Evolutionary conservation across 30 jellyfish, hydroid and myxozoan genomes (phyloP), one percentile per base, ranked within the genome.

Genomic region (Nemopilema nomurai): DNA sequence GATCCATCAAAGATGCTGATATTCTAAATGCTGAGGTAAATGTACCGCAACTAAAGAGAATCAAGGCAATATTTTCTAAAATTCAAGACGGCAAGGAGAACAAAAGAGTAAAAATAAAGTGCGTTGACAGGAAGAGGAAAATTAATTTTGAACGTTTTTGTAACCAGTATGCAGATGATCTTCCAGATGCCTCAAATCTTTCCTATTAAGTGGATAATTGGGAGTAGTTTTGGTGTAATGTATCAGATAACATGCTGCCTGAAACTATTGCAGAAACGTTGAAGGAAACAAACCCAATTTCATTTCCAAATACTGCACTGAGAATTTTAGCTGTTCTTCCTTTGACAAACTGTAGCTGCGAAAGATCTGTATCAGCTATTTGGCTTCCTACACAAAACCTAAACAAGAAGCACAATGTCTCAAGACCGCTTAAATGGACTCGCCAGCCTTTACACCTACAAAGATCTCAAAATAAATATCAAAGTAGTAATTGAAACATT

Each of bases 401-500:
- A 19, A 13, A 13, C 25, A 22, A 17, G 77, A 25, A 67, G 32
- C 77, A 67, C 17, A 17, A 67, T 67, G 77, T 13, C 77, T 22
- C 32, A 67, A 22, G 32, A n/a, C 17, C 77, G 77, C 13, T 22
- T 67, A 16, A 67, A 67, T 67, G 77, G 77, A 18, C 77, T 67
- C 13, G 77, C 77, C 16, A 25, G 26, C 16, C 26, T 67, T 18
- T 67, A 67, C 32, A 67, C 17, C 77, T 26, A 67, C 17, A 67
- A 67, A 25, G 77, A 67, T 22, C 17, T n/a, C 32, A 25, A 67
- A 13, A 18, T 25, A 16, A 25, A 67, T 26, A 25, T 19, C 18
- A 26, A 17, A 17, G 25, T 13, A 67, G 26, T 67, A 9, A 67
- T 67, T 67, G 32, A 67, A 17, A 67, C 26, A 67, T 67, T 13